phyloP scores from a whole-genome alignment of 1,140 invertebrate genomes.

The Platorchestia sp. region DNA sequence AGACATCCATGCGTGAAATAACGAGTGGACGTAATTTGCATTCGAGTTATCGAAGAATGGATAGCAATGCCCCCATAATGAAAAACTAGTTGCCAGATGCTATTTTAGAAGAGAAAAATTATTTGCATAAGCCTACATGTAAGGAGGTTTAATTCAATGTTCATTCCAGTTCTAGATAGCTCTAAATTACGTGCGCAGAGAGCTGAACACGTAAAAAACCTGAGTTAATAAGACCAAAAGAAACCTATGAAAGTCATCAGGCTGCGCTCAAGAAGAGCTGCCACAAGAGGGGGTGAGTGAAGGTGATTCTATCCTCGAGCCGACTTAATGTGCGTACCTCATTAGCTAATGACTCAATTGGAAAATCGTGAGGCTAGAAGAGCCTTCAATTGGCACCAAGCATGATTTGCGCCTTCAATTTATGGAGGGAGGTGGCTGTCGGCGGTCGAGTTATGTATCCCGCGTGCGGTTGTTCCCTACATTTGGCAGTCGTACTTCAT shows the following conservation, averaged over 20 bases:
- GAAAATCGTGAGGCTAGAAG: constrained; percentile 25
- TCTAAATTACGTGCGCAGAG: no score
- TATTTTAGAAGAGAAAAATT: no score
- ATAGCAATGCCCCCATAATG: no score
- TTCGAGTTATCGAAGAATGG: neutral
- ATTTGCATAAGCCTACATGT: no score
- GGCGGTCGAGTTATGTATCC: neutral
- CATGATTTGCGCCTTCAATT: constrained; percentile 39
- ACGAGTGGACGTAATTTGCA: neutral
- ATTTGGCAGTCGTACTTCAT: neutral
- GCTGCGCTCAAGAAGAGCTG: neutral
- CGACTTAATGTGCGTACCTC: neutral
- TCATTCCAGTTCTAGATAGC: no score
- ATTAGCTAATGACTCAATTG: constrained; percentile 41
- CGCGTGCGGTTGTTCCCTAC: neutral
- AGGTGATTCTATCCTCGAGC: neutral
- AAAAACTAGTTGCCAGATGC: no score
- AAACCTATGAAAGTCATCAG: neutral
- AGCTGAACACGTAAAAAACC: no score
- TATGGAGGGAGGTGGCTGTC: neutral
- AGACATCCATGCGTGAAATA: neutral
- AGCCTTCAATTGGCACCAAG: neutral
- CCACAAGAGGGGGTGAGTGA: neutral
- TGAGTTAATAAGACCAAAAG: neutral
- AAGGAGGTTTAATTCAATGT: no score